phyloP scores from a whole-genome alignment of 2,888 invertebrate genomes.

The Aleiodes testaceus region DNA sequence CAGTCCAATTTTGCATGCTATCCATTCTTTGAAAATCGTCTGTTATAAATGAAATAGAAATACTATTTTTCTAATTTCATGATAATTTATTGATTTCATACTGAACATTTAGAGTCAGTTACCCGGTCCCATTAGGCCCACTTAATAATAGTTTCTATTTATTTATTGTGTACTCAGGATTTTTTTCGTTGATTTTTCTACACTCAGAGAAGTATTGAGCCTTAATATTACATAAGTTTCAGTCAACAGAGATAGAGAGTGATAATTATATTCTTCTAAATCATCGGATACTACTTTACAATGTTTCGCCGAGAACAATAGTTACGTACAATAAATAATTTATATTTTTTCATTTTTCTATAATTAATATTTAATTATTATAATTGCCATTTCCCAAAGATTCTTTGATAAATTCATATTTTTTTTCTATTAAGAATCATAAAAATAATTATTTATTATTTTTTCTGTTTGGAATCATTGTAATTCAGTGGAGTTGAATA shows the following conservation, averaged over 20 bases:
- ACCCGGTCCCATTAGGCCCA: slow-evolving; percentile 1
- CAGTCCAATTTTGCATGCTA: neutral
- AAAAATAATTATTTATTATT: neutral
- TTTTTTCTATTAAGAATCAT: slow-evolving; percentile 7
- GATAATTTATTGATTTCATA: slow-evolving; percentile 12
- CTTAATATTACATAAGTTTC: slow-evolving; percentile 15
- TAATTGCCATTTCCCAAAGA: too few relatives aligned
- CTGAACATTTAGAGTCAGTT: slow-evolving; percentile 9
- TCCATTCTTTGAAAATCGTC: too few relatives aligned
- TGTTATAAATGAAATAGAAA: too few relatives aligned
- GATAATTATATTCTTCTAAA: slow-evolving; percentile 23
- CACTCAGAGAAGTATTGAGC: slow-evolving; percentile 3
- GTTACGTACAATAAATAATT: slow-evolving; percentile 15
- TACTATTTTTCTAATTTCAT: neutral
- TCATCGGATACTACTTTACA: neutral
- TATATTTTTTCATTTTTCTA: neutral
- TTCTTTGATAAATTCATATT: neutral
- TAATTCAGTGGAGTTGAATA: too few relatives aligned
- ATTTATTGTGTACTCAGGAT: slow-evolving; percentile 10
- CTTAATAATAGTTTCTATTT: neutral
- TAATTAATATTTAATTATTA: too few relatives aligned
- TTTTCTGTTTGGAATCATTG: neutral
- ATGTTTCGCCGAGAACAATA: neutral
- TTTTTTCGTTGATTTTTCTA: too few relatives aligned
- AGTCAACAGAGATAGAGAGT: slow-evolving; percentile 13